These are phyloP conservation scores for Tenodera sinensis DNA, from an alignment of 2,888 invertebrate genomes.

Conservation along the genomic window DNA sequence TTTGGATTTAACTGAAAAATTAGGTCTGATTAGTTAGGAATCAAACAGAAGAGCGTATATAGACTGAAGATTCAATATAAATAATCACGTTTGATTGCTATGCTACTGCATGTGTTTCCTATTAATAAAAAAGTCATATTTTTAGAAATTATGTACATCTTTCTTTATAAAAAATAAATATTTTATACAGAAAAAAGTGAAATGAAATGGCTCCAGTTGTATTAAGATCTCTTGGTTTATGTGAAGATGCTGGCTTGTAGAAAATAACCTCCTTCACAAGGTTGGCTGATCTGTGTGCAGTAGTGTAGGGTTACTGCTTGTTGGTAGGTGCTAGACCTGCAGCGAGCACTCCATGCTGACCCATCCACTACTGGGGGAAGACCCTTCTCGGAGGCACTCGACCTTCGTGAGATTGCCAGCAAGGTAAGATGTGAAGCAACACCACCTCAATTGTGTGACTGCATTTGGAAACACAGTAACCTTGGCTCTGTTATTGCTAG, in stretches of 20 bases:
- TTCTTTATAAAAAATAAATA: not conserved
- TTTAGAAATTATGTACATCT: not conserved
- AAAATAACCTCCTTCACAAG: not conserved
- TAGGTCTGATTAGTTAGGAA: not conserved
- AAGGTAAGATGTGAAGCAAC: slow-evolving; percentile 42
- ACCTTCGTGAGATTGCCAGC: slow-evolving; percentile 52
- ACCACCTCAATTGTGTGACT: not conserved
- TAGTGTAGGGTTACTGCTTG: slow-evolving; percentile 16
- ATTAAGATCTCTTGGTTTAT: not conserved
- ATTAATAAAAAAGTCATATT: not conserved
- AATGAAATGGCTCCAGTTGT: not conserved
- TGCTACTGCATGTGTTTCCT: not conserved
- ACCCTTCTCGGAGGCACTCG: slow-evolving; percentile 46
- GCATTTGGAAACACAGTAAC: not conserved
- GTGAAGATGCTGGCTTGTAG: not conserved
- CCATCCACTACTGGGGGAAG: slow-evolving; percentile 55
- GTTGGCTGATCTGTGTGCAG: not conserved
- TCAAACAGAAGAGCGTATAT: not conserved
- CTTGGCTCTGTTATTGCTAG: not conserved
- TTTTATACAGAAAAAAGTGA: not conserved
- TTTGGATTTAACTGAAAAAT: too few relatives aligned
- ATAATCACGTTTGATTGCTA: not conserved
- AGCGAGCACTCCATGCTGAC: slow-evolving; percentile 75
- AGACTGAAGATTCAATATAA: not conserved
- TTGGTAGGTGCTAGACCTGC: slow-evolving; percentile 71